Evolutionary conservation across 2,797 vertebrate species (phyloP).

Genomic region (Eidolon dupreanum): DNA sequence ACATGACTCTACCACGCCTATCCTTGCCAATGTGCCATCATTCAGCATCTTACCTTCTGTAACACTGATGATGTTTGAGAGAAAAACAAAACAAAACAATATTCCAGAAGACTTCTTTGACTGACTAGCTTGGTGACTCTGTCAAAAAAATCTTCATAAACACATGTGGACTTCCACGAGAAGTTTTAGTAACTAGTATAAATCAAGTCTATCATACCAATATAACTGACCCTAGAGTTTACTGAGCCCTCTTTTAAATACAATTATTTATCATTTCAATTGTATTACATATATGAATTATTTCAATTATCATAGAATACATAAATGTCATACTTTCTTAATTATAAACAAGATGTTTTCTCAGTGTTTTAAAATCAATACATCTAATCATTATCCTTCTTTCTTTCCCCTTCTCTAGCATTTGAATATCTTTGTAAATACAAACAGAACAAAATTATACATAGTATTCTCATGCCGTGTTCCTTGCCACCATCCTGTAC

Average conservation of each 20-base stretch:
- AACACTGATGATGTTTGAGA: background rate
- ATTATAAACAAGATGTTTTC: background rate
- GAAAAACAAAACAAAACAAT: background rate
- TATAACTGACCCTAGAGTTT: background rate
- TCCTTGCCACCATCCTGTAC: background rate
- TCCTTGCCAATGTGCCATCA: background rate
- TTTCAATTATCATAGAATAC: slow-evolving; percentile 42
- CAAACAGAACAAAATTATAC: background rate
- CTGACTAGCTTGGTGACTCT: background rate
- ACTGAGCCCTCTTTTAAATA: background rate
- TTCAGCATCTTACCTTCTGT: background rate
- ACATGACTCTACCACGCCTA: background rate
- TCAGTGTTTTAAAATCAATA: slow-evolving; percentile 32
- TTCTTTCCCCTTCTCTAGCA: background rate
- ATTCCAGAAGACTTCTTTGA: background rate
- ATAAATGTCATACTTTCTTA: background rate
- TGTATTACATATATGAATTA: background rate
- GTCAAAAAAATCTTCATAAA: background rate
- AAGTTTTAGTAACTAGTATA: background rate
- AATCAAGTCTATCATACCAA: background rate
- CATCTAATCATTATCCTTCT: background rate
- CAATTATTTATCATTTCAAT: background rate
- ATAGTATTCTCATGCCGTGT: background rate
- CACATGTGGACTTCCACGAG: background rate
- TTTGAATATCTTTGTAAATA: slow-evolving; percentile 36